These are phyloP conservation scores for Ceramica pisi DNA, from an alignment of 2,888 invertebrate genomes.

Conservation along the genomic window DNA sequence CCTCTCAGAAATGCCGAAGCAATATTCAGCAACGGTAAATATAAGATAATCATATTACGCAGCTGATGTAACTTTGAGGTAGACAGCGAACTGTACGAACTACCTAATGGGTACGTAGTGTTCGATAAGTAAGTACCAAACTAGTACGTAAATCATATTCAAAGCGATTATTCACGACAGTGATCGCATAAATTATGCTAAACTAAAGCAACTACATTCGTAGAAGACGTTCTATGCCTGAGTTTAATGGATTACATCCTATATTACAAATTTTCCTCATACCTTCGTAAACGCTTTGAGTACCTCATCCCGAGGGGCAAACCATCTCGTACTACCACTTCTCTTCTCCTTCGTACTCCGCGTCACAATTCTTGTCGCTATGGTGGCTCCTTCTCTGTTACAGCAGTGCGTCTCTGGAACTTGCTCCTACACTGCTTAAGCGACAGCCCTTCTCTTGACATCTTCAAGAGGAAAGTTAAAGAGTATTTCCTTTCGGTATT, in stretches of 20 bases:
- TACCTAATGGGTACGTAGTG: slow-evolving; percentile 14
- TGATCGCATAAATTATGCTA: slow-evolving; percentile 65
- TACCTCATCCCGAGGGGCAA: too few species aligned
- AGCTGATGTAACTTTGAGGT: slow-evolving; percentile 25
- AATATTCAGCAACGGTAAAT: neutral
- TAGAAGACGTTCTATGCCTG: slow-evolving; percentile 46
- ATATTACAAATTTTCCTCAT: too few species aligned
- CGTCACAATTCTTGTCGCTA: too few species aligned
- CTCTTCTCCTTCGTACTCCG: too few species aligned
- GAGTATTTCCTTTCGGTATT: too few species aligned
- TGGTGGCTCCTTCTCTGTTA: too few species aligned
- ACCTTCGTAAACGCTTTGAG: too few species aligned
- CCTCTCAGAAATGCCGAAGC: neutral
- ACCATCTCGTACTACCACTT: too few species aligned
- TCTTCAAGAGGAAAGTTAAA: too few species aligned
- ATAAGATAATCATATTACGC: slow-evolving; percentile 46
- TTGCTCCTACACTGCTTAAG: too few species aligned
- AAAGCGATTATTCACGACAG: slow-evolving; percentile 62
- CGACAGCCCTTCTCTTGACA: too few species aligned
- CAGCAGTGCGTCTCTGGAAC: too few species aligned
- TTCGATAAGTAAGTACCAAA: slow-evolving; percentile 41
- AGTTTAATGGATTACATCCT: slow-evolving; percentile 65
- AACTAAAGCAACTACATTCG: slow-evolving; percentile 58
- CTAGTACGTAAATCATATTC: slow-evolving; percentile 64
- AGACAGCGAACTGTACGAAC: slow-evolving; percentile 38